Percentiles rank a stretch among this genome's conserved stretches.
These are phyloP conservation scores for Scalopus aquaticus DNA, from an alignment of 2,113 vertebrate species.

Conservation along the genomic window DNA sequence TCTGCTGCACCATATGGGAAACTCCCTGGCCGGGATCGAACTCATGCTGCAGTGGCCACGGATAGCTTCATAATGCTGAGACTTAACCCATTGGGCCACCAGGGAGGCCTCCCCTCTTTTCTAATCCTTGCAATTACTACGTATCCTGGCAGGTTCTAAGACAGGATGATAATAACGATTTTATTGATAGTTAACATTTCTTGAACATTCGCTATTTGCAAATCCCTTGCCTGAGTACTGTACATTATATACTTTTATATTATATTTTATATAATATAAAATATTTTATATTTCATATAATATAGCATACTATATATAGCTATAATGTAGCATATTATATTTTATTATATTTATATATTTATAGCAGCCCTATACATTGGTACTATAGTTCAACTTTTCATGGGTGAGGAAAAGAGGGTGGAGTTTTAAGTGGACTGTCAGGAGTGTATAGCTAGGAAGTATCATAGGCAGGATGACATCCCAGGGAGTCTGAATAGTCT, in stretches of 20 bases:
- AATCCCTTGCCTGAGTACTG: background rate
- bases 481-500: background rate
- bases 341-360: background rate
- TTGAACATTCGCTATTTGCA: background rate
- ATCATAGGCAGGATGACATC: background rate
- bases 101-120: too few species aligned
- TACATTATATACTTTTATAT: too few species aligned
- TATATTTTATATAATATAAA: too few species aligned
- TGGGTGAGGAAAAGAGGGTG: background rate
- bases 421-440: background rate
- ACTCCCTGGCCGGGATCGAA: too few species aligned
- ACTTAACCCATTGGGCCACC: too few species aligned
- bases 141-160: background rate
- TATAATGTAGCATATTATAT: too few species aligned
- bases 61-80: too few species aligned
- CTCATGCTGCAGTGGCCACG: too few species aligned
- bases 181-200: conserved; percentile 25
- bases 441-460: background rate
- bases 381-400: background rate
- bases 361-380: background rate
- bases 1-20: too few species aligned
- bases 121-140: background rate
- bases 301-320: too few species aligned
- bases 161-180: background rate
- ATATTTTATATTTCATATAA: too few species aligned